Evolutionary conservation across 2,888 invertebrate species (phyloP), one percentile per base, ranked within the genome.

Genomic region (Zhengitettix transpicula): DNA sequence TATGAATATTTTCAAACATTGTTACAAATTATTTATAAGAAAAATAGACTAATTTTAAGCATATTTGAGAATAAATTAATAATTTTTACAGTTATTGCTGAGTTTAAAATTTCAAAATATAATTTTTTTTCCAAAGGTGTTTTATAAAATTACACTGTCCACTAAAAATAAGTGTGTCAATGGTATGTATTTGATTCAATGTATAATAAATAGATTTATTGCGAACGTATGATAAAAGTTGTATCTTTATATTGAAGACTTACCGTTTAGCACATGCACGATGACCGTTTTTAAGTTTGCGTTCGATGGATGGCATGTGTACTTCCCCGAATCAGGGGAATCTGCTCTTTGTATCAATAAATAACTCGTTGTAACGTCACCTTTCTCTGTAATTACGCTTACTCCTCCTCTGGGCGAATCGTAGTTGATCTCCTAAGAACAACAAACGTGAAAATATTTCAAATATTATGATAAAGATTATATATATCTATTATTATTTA

Each of bases 321-420:
- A 91, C 68, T 83, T 81, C 63, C 90, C 90, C 52, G 88, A 88
- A 75, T 90, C 90, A 1, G 85, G 80, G 47, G 82, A 80, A 68
- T 79, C 81, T 44, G 89, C 89, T 68, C 83, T 79, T 74, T 89
- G 61, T 40, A 61, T 61, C 51, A 61, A 58, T 41, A 61, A 41
- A 54, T 61, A 61, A 56, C 58, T 58, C 59, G 89, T 89, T 58
- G 90, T 90, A 66, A 88, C 85, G 74, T 89, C 88, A 28, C 89
- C 89, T 72, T 90, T 91, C 75, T 90, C 90, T 53, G 90, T 89
- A 72, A 90, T 89, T 60, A 90, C 89, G 58, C 87, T 87, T 55
- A 91, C 89, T 5, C 90, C 90, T 10, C 90, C 90, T 60, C 90
- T 79, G 5, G 89, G 87, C 17, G 89, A 89, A 74, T 90, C 90